phyloP scores from a whole-genome alignment of 2,113 vertebrate species.

The Calypte anna region DNA sequence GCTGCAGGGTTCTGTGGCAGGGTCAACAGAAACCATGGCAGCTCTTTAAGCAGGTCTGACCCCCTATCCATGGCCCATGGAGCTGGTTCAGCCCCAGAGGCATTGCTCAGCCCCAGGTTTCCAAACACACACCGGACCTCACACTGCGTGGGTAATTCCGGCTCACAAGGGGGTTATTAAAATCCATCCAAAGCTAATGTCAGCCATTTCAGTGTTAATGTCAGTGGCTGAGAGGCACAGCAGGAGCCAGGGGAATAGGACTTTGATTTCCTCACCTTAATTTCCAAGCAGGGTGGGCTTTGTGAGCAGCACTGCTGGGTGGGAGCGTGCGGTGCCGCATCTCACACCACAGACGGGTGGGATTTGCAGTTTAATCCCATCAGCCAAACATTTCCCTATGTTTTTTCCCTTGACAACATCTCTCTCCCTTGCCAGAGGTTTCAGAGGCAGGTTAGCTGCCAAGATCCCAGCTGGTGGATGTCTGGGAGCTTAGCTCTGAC shows the following conservation, averaged over 20 bases:
- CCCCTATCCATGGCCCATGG: fast-evolving
- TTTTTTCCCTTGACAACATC: neutral
- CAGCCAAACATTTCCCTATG: neutral
- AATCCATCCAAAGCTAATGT: constrained; percentile 55
- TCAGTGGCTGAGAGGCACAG: constrained; percentile 52
- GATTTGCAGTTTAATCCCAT: neutral
- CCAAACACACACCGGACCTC: neutral
- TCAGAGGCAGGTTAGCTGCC: neutral
- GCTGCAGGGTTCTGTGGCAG: neutral
- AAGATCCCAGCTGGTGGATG: neutral
- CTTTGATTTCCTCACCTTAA: constrained; percentile 24
- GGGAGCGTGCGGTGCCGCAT: neutral
- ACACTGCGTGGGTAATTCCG: neutral
- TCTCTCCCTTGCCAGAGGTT: neutral
- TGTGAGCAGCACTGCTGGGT: neutral
- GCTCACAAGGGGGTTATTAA: constrained; percentile 42
- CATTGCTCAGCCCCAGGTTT: neutral
- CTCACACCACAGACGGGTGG: neutral
- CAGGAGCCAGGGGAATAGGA: neutral
- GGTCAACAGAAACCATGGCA: neutral
- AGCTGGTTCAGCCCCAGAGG: neutral
- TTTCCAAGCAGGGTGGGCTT: neutral
- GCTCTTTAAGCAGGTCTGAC: neutral
- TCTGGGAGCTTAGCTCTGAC: neutral
- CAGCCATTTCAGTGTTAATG: constrained; percentile 20